These are phyloP conservation scores for Sciurus niger DNA, from an alignment of 2,113 vertebrate genomes.

Conservation along the genomic window DNA sequence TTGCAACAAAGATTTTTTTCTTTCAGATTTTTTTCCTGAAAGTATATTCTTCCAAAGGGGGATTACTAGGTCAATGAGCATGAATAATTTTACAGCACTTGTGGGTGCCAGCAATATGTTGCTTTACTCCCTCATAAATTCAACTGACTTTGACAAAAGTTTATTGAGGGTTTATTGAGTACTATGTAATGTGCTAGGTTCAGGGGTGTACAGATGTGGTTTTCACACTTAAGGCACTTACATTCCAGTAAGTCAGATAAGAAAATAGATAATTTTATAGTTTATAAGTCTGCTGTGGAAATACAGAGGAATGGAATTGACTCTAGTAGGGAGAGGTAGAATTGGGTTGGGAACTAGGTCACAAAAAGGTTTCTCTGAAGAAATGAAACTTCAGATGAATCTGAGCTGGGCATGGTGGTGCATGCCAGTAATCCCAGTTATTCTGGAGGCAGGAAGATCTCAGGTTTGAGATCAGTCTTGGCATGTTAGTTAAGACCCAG, in stretches of 20 bases:
- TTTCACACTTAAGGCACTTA: not conserved
- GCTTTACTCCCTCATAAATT: not conserved
- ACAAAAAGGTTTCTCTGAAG: not conserved
- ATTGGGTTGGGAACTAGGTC: not conserved
- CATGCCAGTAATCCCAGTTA: too few relatives aligned
- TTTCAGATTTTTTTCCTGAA: not conserved
- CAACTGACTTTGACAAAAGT: not conserved
- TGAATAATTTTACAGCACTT: not conserved
- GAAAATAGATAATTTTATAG: constrained; percentile 28
- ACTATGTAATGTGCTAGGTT: not conserved
- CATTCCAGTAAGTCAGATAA: not conserved
- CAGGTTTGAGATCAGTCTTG: too few relatives aligned
- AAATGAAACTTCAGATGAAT: constrained; percentile 7
- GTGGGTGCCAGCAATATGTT: not conserved
- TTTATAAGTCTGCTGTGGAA: not conserved
- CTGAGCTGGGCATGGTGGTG: too few relatives aligned
- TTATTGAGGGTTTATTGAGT: not conserved
- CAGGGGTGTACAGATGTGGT: not conserved
- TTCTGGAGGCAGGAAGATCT: too few relatives aligned
- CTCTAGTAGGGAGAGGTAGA: not conserved
- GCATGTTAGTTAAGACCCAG: too few relatives aligned
- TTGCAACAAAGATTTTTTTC: not conserved
- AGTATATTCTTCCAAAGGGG: not conserved
- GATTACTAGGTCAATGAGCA: not conserved
- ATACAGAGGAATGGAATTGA: not conserved